Percentiles rank a stretch among this genome's conserved stretches.
Conservation (phyloP, 1,140 invertebrate species). For the Pseudomyrmex concolor region DNA sequence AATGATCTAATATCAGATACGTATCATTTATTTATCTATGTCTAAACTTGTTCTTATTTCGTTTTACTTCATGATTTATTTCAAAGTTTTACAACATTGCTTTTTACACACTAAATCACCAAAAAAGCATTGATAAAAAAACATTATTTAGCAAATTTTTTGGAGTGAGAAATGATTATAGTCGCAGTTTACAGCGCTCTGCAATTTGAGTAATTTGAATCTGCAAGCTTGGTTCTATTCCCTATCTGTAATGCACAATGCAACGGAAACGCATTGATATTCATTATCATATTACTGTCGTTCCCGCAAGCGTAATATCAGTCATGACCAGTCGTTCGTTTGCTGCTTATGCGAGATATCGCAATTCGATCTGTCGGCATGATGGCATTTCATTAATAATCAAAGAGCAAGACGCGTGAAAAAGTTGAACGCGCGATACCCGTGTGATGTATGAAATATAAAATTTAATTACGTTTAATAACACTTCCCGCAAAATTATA, state of each 20-base stretch:
- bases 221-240: constrained; percentile 2
- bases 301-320: background rate
- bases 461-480: constrained; percentile 39
- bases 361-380: background rate
- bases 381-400: constrained; percentile 61
- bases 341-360: constrained; percentile 28
- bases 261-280: constrained; percentile 19
- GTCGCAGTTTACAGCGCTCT: no score
- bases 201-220: background rate
- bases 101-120: no score
- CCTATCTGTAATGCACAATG: constrained; percentile 14
- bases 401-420: constrained; percentile 3
- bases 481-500: constrained; percentile 1
- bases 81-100: no score
- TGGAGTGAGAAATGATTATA: background rate
- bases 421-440: constrained; percentile 4
- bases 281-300: constrained; percentile 55
- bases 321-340: background rate
- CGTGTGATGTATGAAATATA: background rate
- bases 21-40: no score
- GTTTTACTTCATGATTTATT: no score
- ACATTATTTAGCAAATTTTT: no score
- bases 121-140: no score
- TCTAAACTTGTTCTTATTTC: no score
- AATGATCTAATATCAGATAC: no score